Evolutionary conservation across 35 echinoderm and acorn worm species (phyloP).

Genomic region (Apostichopus parvimensis): DNA sequence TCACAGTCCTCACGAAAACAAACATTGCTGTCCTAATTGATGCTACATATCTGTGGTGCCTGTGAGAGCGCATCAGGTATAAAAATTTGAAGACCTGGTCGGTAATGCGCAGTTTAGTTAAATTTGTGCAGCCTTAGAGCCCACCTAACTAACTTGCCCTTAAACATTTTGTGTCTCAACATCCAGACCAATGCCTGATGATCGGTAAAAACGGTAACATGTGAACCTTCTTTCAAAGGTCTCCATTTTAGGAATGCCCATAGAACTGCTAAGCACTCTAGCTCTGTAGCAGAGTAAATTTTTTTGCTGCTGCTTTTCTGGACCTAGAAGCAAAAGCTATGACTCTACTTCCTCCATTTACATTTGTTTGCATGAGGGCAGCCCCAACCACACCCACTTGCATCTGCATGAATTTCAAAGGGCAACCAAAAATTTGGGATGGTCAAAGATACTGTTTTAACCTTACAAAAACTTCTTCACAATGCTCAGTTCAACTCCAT

Average conservation of each 20-base stretch:
- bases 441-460: neutral
- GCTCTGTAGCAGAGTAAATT: neutral
- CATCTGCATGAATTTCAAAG: neutral
- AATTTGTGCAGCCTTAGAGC: neutral
- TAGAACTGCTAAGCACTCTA: neutral
- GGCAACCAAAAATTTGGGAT: neutral
- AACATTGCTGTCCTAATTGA: too few relatives aligned
- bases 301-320: neutral
- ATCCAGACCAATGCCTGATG: slow-evolving; percentile 11
- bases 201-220: neutral
- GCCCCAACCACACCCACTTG: neutral
- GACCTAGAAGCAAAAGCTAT: neutral
- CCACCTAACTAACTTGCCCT: neutral
- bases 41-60: too few relatives aligned
- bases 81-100: neutral
- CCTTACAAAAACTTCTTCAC: neutral
- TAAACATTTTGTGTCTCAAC: neutral
- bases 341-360: neutral
- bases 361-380: neutral
- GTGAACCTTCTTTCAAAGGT: neutral
- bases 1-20: too few relatives aligned
- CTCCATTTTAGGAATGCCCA: neutral
- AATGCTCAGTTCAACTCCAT: neutral
- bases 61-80: too few relatives aligned
- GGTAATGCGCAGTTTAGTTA: neutral